These are phyloP conservation scores for Miichthys miiuy DNA, from an alignment of 2,797 vertebrate genomes.

Conservation along the genomic window DNA sequence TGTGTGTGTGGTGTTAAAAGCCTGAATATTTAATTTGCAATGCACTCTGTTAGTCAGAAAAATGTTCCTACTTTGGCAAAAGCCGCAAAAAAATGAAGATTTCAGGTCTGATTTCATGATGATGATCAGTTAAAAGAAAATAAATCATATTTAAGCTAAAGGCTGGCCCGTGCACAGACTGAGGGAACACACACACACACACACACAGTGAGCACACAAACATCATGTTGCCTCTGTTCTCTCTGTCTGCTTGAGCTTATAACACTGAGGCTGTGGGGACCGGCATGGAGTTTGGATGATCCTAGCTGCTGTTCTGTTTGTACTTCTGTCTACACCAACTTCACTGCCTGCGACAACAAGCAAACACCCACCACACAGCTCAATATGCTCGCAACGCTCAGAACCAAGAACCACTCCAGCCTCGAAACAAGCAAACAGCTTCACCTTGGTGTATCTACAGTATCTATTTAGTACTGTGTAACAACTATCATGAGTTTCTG, in stretches of 20 bases:
- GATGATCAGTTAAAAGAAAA: neutral
- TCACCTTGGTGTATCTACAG: neutral
- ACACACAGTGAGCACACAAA: conserved; percentile 4
- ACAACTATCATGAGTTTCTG: neutral
- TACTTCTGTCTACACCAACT: conserved; percentile 49
- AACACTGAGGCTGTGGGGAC: conserved; percentile 55
- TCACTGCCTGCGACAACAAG: conserved; percentile 45
- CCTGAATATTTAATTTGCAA: neutral
- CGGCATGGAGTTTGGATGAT: conserved; percentile 46
- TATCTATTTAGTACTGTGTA: neutral
- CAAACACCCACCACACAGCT: conserved; percentile 56
- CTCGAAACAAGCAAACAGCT: conserved; percentile 33
- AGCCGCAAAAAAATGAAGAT: neutral
- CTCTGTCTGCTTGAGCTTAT: conserved; percentile 52
- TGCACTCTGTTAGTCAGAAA: too few species aligned
- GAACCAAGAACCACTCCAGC: conserved; percentile 24
- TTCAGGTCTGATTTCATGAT: neutral
- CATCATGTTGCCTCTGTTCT: conserved; percentile 24
- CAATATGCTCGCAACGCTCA: conserved; percentile 48
- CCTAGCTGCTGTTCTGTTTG: conserved; percentile 56
- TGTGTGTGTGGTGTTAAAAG: neutral
- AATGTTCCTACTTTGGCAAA: neutral
- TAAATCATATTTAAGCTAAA: neutral
- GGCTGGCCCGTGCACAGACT: neutral
- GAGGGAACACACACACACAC: conserved; percentile 15